phyloP scores from a whole-genome alignment of 2,888 invertebrate species.

The Pinctada fucata region DNA sequence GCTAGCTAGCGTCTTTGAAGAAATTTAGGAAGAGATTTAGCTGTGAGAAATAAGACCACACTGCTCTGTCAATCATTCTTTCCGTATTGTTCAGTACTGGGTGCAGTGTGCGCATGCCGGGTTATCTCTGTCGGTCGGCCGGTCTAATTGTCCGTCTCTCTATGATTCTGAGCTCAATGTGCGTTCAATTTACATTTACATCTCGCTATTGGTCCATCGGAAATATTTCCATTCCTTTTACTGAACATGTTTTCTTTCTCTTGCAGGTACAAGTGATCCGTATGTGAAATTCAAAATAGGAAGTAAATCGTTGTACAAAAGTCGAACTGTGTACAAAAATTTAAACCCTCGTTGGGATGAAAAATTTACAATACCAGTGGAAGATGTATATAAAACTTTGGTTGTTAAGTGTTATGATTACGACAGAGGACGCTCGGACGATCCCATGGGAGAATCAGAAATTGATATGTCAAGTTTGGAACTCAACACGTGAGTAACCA shows the following conservation, averaged over 20 bases:
- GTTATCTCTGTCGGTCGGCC: constrained; percentile 9
- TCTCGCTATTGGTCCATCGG: too few species aligned
- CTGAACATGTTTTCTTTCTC: constrained; percentile 18
- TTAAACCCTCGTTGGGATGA: constrained; percentile 99
- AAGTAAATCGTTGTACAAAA: constrained; percentile 92
- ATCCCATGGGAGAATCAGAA: constrained; percentile 96
- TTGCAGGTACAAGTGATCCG: constrained; percentile 93
- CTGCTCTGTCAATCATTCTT: too few species aligned
- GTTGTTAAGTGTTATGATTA: constrained; percentile 89
- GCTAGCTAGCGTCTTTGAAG: background rate
- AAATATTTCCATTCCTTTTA: too few species aligned
- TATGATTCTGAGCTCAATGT: background rate
- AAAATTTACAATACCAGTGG: constrained; percentile 87
- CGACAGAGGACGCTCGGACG: constrained; percentile 96
- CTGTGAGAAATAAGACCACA: constrained; percentile 79
- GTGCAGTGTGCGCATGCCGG: too few species aligned
- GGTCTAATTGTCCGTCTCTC: constrained; percentile 13
- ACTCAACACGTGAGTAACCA: constrained; percentile 79
- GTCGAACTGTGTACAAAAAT: constrained; percentile 94
- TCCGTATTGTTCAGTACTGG: too few species aligned
- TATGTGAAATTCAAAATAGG: constrained; percentile 97
- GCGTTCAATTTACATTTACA: too few species aligned
- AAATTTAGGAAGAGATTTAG: background rate
- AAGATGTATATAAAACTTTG: constrained; percentile 71
- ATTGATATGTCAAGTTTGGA: constrained; percentile 91